A percentile compares a stretch with the other conserved stretches of the same genome.
These are phyloP conservation scores for Mobula birostris DNA, from an alignment of 2,113 vertebrate genomes.

Conservation along the genomic window DNA sequence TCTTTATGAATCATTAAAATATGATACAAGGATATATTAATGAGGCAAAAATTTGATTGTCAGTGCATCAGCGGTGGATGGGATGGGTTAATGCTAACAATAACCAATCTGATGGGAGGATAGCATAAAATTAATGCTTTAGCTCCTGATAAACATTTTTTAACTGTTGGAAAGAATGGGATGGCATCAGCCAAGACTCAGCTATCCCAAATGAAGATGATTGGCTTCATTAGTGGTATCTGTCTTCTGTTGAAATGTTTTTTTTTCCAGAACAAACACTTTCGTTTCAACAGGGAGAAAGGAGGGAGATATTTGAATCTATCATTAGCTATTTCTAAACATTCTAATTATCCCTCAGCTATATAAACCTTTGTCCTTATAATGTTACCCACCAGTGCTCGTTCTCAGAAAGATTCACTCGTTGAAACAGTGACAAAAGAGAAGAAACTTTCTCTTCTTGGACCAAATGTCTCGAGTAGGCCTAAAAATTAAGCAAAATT, in stretches of 20 bases:
- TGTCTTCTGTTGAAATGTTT: not conserved
- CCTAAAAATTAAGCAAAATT: conserved; percentile 51
- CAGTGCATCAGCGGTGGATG: not conserved
- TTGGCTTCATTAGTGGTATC: not conserved
- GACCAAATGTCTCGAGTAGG: conserved; percentile 54
- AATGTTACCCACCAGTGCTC: conserved; percentile 62
- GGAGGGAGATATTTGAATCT: not conserved
- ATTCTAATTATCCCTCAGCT: not conserved
- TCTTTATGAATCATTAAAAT: not conserved
- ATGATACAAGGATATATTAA: not conserved
- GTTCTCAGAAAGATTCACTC: conserved; percentile 56
- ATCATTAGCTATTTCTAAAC: not conserved
- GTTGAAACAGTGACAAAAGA: conserved; percentile 69
- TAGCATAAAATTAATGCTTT: not conserved
- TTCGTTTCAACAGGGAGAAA: not conserved
- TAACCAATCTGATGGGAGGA: not conserved
- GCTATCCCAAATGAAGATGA: not conserved
- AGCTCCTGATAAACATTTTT: not conserved
- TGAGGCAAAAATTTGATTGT: not conserved
- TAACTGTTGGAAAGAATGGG: not conserved
- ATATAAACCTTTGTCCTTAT: not conserved
- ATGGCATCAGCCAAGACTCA: not conserved
- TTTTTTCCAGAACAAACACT: not conserved
- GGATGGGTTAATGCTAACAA: not conserved
- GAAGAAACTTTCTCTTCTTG: conserved; percentile 56